phyloP scores from a whole-genome alignment of 2,113 vertebrate genomes.

The Malaclemys terrapin region DNA sequence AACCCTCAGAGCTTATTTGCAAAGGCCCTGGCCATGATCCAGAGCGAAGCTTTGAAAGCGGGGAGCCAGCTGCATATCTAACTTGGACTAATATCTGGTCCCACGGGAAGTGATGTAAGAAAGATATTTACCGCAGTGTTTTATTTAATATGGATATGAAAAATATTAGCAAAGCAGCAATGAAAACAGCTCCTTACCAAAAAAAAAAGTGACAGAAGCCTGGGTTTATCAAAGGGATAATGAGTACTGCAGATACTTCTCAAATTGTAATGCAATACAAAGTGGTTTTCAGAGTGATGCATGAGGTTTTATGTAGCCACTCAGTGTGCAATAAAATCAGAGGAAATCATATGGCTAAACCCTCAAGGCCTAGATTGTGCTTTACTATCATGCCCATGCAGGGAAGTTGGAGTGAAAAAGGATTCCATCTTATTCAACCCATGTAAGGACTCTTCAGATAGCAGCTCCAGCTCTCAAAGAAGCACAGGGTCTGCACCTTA shows the following conservation, averaged over 20 bases:
- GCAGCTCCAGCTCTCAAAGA: background rate
- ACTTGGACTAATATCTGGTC: background rate
- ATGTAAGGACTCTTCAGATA: background rate
- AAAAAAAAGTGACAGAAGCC: background rate
- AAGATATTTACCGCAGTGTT: background rate
- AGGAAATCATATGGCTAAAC: background rate
- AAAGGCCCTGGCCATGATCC: background rate
- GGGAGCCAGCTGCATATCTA: background rate
- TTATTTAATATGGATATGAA: background rate
- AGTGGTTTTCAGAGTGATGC: background rate
- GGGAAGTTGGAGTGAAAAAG: fast-evolving
- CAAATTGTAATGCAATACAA: background rate
- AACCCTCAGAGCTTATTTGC: constrained; percentile 25
- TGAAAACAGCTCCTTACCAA: background rate
- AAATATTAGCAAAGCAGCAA: background rate
- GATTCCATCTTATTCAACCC: background rate
- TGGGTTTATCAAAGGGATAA: background rate
- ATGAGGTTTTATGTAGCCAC: background rate
- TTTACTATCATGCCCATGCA: background rate
- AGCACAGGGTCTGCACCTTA: background rate
- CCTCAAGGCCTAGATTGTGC: background rate
- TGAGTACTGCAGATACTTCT: background rate
- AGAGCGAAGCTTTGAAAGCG: constrained; percentile 19
- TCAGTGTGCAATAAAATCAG: background rate
- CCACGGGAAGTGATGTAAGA: background rate